Base-by-base conservation (phyloP, 1,140 invertebrate genomes). In the Neotoxoptera formosana region DNA sequence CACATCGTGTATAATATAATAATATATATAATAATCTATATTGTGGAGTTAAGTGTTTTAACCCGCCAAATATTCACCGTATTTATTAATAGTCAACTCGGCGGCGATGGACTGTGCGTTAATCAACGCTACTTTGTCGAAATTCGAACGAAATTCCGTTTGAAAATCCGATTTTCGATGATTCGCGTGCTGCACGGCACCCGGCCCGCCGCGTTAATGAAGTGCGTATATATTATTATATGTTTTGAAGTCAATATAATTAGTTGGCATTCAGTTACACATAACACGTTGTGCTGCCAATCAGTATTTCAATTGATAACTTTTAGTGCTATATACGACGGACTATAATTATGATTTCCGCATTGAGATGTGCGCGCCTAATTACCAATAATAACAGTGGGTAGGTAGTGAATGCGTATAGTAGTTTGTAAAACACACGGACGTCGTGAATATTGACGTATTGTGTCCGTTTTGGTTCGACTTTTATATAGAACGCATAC, bases 261-360 rank as follows among this genome's bases (percentile, higher is more conserved):
- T 76, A 76, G 60, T n/a, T 76, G 14, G 60, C 60, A 76, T 76
- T 76, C 60, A 76, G 60, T 76, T 76, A 76, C n/a, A 76, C n/a
- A n/a, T 67, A 23, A 53, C 51, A n/a, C n/a, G n/a, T n/a, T 76
- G 30, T 76, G 60, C n/a, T n/a, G 60, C 30, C 60, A 76, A 76
- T 76, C 60, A 76, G 60, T 76, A 76, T n/a, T 76, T 21, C 60
- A 76, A 76, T 76, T 76, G 60, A 53, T 76, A 76, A 76, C 30
- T 76, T 23, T 76, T 76, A 76, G 60, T n/a, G 11, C n/a, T 6
- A 14, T 67, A 30, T 60, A 67, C 9, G 25, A n/a, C 30, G 25
- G 60, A 14, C 60, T 67, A 76, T 76, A 76, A 76, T 76, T 76
- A 76, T 76, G 14, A 76, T 76, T 76, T n/a, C 30, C n/a, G 41